Evolutionary conservation across 2,888 invertebrate genomes (phyloP), one percentile per base, ranked within the genome.

Genomic region (Lasioglossum figueresi): DNA sequence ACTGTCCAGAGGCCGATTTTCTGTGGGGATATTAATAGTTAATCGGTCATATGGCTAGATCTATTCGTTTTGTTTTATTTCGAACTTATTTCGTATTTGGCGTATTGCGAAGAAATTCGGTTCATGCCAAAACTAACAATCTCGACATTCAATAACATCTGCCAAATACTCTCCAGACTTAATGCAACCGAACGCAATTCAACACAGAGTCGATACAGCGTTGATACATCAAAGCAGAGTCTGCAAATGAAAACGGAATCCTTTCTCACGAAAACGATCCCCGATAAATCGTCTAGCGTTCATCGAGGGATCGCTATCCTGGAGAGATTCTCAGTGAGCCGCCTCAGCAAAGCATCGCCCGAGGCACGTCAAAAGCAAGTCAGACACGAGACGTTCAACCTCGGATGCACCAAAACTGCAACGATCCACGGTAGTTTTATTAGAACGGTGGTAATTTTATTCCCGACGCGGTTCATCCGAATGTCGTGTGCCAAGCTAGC

Each of bases 381-480:
- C 31, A 8, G 23, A 66, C 16, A 31, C 34, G 31, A 66, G 27
- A 31, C 63, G 6, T 63, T 63, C 27, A 63, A 31, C 27, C 31
- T 63, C 63, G 31, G 31, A 6, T 16, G 63, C 31, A 31, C 14
- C 16, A 2, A 16, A 34, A 31, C 66, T 8, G 66, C 68, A 37
- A 68, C 37, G 37, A 68, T 1, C 37, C 23, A 23, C 37, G 23
- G 40, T 19, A 34, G 37, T 68, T 37, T 19, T 52, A 23, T 34
- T 23, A 37, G 37, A 34, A 37, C 16, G 37, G 56, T n/a, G 74
- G 66, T 52, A 27, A 82, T 66, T 73, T 73, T 45, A 66, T 56
- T 72, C 72, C 19, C 31, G 19, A 52, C 52, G 43, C 80, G 66
- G 43, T 79, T 80, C 71, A 79, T 56, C 43, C 34, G 34, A 72